Percentiles rank a stretch among this genome's conserved stretches.
Evolutionary conservation across 2,888 invertebrate genomes (phyloP).

Genomic region (Hecatera dysodea): DNA sequence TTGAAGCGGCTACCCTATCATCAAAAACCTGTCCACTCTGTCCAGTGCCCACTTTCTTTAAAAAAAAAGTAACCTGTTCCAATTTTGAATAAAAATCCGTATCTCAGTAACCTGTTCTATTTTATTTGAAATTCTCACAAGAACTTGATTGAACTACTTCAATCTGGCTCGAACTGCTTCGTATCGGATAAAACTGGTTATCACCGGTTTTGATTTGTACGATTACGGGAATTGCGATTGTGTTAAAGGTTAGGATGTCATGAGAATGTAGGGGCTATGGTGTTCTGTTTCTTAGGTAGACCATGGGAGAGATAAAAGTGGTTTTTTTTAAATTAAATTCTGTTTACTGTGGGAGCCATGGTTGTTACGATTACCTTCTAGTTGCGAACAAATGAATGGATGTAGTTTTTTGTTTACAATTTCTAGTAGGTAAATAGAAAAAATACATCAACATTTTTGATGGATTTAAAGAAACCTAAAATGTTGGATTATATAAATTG

Average conservation of each 20-base stretch:
- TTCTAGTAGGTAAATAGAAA: no score
- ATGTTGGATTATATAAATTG: no score
- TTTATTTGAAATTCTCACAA: constrained; percentile 61
- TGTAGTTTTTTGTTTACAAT: no score
- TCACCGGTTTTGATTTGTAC: constrained; percentile 58
- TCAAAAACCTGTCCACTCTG: constrained; percentile 24
- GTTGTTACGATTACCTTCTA: not conserved
- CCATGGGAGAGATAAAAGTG: constrained; percentile 8
- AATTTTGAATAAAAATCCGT: constrained; percentile 55
- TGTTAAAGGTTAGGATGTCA: constrained; percentile 63
- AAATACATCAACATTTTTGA: no score
- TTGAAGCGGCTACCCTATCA: not conserved
- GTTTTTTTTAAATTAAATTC: constrained; percentile 2
- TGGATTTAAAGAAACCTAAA: no score
- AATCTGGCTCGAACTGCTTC: constrained; percentile 59
- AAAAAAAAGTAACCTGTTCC: constrained; percentile 64
- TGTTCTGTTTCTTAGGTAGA: constrained; percentile 6
- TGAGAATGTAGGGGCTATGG: constrained; percentile 62
- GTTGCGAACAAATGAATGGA: no score
- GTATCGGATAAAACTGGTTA: constrained; percentile 69
- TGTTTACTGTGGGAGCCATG: constrained; percentile 3
- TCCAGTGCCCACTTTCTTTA: constrained; percentile 17
- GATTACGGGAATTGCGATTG: constrained; percentile 64
- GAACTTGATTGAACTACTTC: constrained; percentile 62
- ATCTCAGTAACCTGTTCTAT: constrained; percentile 62